phyloP scores from a whole-genome alignment of 2,888 invertebrate genomes.

The Tiliacea aurago region DNA sequence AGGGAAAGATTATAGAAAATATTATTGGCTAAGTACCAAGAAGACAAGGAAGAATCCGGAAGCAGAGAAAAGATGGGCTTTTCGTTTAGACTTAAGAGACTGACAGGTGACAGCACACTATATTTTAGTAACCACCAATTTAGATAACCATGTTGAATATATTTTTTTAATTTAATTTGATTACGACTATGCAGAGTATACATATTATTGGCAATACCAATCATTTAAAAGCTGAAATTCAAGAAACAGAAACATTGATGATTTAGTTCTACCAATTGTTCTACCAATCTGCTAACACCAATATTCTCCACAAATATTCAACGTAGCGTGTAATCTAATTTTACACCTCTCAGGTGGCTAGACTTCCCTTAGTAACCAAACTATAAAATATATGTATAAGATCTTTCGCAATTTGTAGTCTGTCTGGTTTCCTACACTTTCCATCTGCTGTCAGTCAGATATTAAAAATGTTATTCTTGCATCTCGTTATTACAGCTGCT shows the following conservation, averaged over 20 bases:
- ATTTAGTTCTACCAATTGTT: not conserved
- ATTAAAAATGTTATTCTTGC: conserved; percentile 32
- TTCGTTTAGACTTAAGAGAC: not conserved
- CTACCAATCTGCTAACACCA: conserved; percentile 17
- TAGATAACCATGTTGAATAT: not conserved
- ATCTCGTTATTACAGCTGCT: conserved; percentile 21
- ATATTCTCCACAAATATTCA: conserved; percentile 13
- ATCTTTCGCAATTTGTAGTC: conserved; percentile 1
- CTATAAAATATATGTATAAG: conserved; percentile 25
- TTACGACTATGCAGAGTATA: not conserved
- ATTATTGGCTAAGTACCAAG: not conserved
- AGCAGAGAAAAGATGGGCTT: not conserved
- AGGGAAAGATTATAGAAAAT: not conserved
- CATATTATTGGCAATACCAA: not conserved
- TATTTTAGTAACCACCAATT: not conserved
- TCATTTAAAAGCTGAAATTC: not conserved
- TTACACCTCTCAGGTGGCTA: conserved; percentile 47
- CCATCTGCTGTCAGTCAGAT: conserved; percentile 37
- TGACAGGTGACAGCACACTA: not conserved
- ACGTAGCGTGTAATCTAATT: conserved; percentile 17
- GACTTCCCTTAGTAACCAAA: conserved; percentile 33
- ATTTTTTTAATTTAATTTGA: not conserved
- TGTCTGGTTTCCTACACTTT: conserved; percentile 17
- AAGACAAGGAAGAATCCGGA: not conserved
- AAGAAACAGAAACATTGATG: not conserved